Conservation (phyloP, 2,888 invertebrate species). For the Corbicula japonica region DNA sequence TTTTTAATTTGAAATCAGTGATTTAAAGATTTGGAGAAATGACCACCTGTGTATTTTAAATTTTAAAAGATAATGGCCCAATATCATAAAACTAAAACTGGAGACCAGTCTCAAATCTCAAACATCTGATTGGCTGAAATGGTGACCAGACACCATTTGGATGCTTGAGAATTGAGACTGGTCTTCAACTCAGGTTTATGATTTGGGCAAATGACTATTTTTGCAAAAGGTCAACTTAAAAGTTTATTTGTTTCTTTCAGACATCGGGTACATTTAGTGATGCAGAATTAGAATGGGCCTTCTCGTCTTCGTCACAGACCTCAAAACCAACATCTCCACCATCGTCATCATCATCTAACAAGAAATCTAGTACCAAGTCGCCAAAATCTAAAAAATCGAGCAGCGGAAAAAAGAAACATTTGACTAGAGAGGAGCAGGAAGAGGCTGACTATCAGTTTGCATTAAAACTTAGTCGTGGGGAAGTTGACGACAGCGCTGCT, state of each 20-base stretch:
- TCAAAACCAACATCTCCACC: not conserved
- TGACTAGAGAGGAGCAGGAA: constrained; percentile 60
- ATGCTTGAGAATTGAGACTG: too few relatives aligned
- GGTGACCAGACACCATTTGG: too few relatives aligned
- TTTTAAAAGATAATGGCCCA: not conserved
- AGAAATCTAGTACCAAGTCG: constrained; percentile 30
- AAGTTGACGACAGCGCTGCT: constrained; percentile 56
- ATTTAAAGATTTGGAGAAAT: too few relatives aligned
- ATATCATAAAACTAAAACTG: too few relatives aligned
- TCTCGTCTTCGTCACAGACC: constrained; percentile 33
- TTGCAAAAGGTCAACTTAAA: not conserved
- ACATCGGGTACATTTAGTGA: constrained; percentile 56
- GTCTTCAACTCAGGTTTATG: too few relatives aligned
- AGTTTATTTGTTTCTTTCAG: constrained; percentile 8
- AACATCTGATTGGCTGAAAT: too few relatives aligned
- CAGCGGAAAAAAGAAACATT: constrained; percentile 33
- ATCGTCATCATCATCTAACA: constrained; percentile 20
- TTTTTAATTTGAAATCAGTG: too few relatives aligned
- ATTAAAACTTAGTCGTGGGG: constrained; percentile 62
- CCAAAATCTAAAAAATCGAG: constrained; percentile 22
- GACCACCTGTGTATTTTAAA: too few relatives aligned
- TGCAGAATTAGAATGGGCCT: constrained; percentile 62
- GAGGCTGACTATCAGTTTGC: constrained; percentile 62
- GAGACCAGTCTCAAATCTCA: too few relatives aligned
- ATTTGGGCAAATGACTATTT: not conserved